These are phyloP conservation scores for Paramormyrops hopkinsi DNA, from an alignment of 2,797 vertebrate species.

Conservation along the genomic window DNA sequence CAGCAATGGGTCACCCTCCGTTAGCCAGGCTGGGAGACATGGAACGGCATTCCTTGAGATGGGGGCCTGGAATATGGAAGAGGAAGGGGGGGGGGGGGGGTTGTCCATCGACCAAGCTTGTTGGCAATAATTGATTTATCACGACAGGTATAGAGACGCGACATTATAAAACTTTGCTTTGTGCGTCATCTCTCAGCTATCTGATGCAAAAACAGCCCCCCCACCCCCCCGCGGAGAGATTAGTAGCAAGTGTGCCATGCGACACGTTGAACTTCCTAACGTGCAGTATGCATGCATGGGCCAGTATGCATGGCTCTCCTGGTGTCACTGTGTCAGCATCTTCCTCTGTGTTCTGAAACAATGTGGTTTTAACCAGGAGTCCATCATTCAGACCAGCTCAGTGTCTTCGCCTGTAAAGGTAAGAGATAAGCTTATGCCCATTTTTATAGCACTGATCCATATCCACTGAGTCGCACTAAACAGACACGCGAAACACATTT, in stretches of 20 bases:
- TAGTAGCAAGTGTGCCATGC: not conserved
- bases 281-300: no score
- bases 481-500: not conserved
- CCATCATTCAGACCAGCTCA: not conserved
- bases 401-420: not conserved
- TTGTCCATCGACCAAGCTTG: not conserved
- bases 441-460: not conserved
- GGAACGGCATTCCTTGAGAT: not conserved
- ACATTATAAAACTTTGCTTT: not conserved
- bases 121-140: not conserved
- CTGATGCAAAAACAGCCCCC: not conserved
- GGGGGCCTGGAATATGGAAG: not conserved
- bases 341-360: not conserved
- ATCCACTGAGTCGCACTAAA: not conserved
- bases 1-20: not conserved
- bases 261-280: not conserved
- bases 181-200: not conserved
- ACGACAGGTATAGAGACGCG: not conserved
- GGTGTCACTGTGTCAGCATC: not conserved
- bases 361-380: not conserved
- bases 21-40: not conserved
- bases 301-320: not conserved
- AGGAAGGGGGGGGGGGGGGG: not conserved
- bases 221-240: not conserved
- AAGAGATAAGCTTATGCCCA: not conserved